Evolutionary conservation across 2,888 invertebrate species (phyloP).

Genomic region (Scaeva pyrastri): DNA sequence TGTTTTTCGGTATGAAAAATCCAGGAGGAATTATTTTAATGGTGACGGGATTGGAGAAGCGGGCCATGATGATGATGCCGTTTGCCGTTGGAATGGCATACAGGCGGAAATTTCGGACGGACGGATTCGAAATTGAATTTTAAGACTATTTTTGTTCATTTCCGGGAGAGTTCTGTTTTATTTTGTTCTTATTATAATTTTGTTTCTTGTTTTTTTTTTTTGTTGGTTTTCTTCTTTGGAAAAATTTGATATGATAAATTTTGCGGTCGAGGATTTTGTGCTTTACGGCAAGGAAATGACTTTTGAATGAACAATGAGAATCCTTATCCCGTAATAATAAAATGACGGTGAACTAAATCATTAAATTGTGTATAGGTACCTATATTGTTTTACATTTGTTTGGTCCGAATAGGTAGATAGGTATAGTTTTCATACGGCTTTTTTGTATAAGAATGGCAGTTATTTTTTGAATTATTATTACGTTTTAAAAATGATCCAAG

Average conservation of each 20-base stretch:
- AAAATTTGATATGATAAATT: constrained; percentile 58
- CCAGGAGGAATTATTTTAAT: constrained; percentile 2
- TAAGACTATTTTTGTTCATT: constrained; percentile 63
- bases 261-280: constrained; percentile 52
- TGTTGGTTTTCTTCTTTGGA: constrained; percentile 26
- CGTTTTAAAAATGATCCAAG: not conserved
- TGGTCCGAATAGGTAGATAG: constrained; percentile 18
- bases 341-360: constrained; percentile 3
- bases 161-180: constrained; percentile 58
- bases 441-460: not conserved
- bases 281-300: constrained; percentile 46
- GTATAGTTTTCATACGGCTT: not conserved
- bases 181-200: not conserved
- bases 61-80: constrained; percentile 46
- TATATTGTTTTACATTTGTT: not conserved
- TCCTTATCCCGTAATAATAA: not conserved
- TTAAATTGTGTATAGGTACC: constrained; percentile 28
- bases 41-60: constrained; percentile 41
- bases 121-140: constrained; percentile 64
- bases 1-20: constrained; percentile 16
- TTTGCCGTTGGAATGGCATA: constrained; percentile 54
- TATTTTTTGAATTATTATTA: constrained; percentile 4
- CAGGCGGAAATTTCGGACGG: constrained; percentile 65
- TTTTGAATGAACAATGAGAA: constrained; percentile 58
- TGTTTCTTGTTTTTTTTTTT: no score